These are phyloP conservation scores for Schlechtendalia chinensis DNA, from an alignment of 1,140 invertebrate genomes.

Conservation along the genomic window DNA sequence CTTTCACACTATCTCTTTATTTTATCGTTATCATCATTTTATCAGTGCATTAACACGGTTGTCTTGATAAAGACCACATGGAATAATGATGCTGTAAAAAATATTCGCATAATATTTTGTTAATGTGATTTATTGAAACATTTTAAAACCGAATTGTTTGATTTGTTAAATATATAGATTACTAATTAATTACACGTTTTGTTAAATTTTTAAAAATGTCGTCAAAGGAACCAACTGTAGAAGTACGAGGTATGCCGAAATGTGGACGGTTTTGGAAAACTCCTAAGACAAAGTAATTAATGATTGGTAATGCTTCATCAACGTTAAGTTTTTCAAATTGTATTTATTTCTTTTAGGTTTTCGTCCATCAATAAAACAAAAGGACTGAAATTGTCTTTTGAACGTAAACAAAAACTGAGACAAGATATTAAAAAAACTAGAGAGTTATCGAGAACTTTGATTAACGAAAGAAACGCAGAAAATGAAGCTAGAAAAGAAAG, in stretches of 20 bases:
- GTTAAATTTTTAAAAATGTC: constrained; percentile 9
- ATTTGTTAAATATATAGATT: no score
- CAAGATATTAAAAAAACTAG: constrained; percentile 40
- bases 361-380: constrained; percentile 44
- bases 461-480: constrained; percentile 37
- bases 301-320: background rate
- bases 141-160: no score
- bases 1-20: no score
- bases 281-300: constrained; percentile 42
- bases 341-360: constrained; percentile 3
- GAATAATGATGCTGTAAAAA: no score
- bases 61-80: no score
- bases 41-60: no score
- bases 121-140: no score
- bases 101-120: no score
- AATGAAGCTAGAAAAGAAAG: constrained; percentile 32
- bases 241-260: constrained; percentile 28
- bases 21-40: no score
- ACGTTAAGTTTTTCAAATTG: background rate
- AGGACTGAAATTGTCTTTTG: constrained; percentile 45
- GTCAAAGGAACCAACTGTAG: background rate
- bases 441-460: constrained; percentile 8
- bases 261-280: constrained; percentile 48
- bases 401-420: constrained; percentile 40
- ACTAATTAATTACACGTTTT: no score